Base-by-base conservation (phyloP, 2,888 invertebrate genomes). In the Caradrina kadenii region DNA sequence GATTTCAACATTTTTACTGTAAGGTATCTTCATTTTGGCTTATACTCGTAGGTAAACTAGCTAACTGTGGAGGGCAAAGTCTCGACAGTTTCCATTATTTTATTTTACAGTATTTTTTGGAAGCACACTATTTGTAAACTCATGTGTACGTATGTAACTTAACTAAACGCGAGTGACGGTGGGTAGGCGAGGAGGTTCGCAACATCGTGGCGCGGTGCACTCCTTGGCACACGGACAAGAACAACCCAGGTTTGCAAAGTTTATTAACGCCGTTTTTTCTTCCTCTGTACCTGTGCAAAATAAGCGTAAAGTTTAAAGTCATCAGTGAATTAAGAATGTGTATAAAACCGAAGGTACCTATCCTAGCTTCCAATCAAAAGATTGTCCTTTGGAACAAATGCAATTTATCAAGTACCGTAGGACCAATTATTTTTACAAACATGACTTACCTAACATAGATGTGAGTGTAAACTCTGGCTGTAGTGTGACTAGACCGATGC, bases 401-500 rank as follows among this genome's bases (percentile, higher is more conserved):
- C 13, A 1, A 39, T 39, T 2, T 45, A 17, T 2, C n/a, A 49
- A 39, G 48, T 19, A 52, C 2, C 4, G 11, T 22, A 53, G 55
- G 54, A 64, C 45, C 17, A 49, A 21, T 8, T 39, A 26, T 39
- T 48, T 11, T 35, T 45, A 21, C 42, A 22, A 42, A 39, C 1
- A 11, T 31, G 17, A 60, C 81, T 89, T 88, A 94, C 95, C 93
- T 68, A 85, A 80, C 64, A 90, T 81, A 55, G 92, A 83, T 6
- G 90, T 69, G 0, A 92, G 86, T 15, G 86, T 84, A 68, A 98
- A 99, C 91, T 99, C 99, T 0, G 99, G 98, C 89, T 99, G 99
- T 82, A 99, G 97, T 0, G 99, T 98, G 13, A 98, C 98, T 76
- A 98, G 97, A 4, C 97, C 97, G 63, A 98, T 98, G 6, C 98